A percentile compares a stretch with the other conserved stretches of the same genome.
Conservation (phyloP, 2,797 vertebrate species). For the Scyliorhinus canicula region DNA sequence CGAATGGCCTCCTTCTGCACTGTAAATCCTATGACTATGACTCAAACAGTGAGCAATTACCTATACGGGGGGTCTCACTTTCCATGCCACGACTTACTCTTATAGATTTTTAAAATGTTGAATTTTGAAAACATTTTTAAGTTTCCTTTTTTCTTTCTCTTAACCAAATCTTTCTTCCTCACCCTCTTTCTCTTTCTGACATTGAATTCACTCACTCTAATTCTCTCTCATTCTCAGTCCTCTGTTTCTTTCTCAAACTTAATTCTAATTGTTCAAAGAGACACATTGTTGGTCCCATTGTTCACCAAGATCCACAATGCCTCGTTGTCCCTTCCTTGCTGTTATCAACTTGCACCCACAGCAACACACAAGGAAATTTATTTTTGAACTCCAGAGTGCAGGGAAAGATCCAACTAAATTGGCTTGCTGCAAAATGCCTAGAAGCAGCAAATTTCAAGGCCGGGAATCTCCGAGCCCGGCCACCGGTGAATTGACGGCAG, state of each 20-base stretch:
- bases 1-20: no score
- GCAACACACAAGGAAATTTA: neutral
- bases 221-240: neutral
- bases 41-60: neutral
- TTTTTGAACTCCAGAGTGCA: neutral
- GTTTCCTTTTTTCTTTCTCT: neutral
- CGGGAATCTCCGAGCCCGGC: no score
- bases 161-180: neutral
- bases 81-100: neutral
- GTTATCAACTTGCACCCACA: neutral
- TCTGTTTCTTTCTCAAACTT: no score
- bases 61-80: neutral
- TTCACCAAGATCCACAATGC: neutral
- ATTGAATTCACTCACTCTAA: neutral
- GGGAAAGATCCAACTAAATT: neutral
- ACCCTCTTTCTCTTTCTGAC: neutral
- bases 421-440: neutral
- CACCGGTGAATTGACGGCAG: no score
- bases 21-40: neutral
- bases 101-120: neutral
- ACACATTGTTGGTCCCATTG: neutral
- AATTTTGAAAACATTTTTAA: neutral
- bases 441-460: neutral
- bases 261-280: no score
- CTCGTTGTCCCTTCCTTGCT: neutral